Conservation (phyloP, 2,797 vertebrate genomes). For the Amblyopsis hoosieri region DNA sequence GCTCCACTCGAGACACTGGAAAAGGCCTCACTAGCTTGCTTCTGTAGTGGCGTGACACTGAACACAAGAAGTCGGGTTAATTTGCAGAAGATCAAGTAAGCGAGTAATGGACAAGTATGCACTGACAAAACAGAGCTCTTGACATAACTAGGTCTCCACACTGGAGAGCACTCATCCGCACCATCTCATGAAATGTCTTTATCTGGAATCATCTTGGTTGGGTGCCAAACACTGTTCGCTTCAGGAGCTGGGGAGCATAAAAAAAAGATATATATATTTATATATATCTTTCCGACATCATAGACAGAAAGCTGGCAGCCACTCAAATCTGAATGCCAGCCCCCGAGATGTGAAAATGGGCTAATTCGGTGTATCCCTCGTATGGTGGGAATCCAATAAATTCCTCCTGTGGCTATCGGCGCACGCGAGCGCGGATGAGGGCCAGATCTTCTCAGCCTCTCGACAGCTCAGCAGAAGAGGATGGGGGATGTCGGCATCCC, state of each 20-base stretch:
- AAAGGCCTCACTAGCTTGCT: slow-evolving; percentile 15
- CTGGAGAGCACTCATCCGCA: slow-evolving; percentile 66
- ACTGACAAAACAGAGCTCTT: slow-evolving; percentile 58
- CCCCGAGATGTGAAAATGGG: slow-evolving; percentile 64
- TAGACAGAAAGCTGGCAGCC: slow-evolving; percentile 66
- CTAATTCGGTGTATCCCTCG: slow-evolving; percentile 64
- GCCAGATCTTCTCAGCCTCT: slow-evolving; percentile 50
- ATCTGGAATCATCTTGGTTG: slow-evolving; percentile 68
- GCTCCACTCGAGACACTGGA: no score
- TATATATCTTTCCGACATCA: slow-evolving; percentile 62
- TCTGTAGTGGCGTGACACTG: slow-evolving; percentile 21
- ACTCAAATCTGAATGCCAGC: slow-evolving; percentile 60
- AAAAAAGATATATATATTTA: slow-evolving; percentile 5
- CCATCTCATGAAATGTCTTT: slow-evolving; percentile 68
- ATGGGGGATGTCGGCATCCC: slow-evolving; percentile 16
- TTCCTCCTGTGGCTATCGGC: slow-evolving; percentile 60
- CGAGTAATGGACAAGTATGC: slow-evolving; percentile 56
- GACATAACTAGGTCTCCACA: slow-evolving; percentile 70
- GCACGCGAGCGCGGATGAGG: slow-evolving; percentile 27
- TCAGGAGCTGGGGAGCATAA: slow-evolving; percentile 48
- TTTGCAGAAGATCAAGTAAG: slow-evolving; percentile 28
- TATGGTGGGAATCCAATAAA: slow-evolving; percentile 57
- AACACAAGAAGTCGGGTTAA: slow-evolving; percentile 23
- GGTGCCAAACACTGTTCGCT: slow-evolving; percentile 66
- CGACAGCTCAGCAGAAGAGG: slow-evolving; percentile 37